These are phyloP conservation scores for Neoitamus cyanurus DNA, from an alignment of 2,888 invertebrate species.

Conservation along the genomic window DNA sequence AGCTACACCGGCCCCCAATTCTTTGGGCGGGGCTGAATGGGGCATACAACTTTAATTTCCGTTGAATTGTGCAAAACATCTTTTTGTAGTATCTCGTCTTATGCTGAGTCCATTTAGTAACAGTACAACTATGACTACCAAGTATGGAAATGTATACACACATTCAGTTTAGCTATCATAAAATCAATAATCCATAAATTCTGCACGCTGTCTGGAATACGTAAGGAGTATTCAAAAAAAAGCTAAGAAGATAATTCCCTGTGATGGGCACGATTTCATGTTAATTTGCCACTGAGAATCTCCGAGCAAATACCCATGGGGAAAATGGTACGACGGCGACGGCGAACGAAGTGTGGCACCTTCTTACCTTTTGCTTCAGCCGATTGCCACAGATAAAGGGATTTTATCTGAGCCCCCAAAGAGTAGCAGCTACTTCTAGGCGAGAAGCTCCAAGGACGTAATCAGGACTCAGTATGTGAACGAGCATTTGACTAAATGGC, in stretches of 20 bases:
- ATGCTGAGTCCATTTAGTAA: neutral
- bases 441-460: neutral
- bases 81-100: neutral
- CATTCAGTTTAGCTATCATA: neutral
- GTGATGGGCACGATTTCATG: slow-evolving; percentile 22
- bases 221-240: neutral
- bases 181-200: slow-evolving; percentile 36
- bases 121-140: neutral
- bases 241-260: neutral
- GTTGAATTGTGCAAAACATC: neutral
- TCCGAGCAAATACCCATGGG: neutral
- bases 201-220: neutral
- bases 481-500: neutral
- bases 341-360: neutral
- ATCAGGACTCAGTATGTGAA: neutral
- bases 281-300: neutral
- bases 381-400: neutral
- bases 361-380: neutral
- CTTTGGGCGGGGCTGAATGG: neutral
- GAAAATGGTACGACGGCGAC: no score
- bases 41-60: slow-evolving; percentile 1
- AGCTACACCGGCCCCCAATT: neutral
- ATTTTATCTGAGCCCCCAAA: neutral
- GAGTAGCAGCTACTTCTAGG: neutral
- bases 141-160: neutral